Evolutionary conservation across 35 echinoderm and acorn worm species (phyloP).

Genomic region (Anneissia japonica): DNA sequence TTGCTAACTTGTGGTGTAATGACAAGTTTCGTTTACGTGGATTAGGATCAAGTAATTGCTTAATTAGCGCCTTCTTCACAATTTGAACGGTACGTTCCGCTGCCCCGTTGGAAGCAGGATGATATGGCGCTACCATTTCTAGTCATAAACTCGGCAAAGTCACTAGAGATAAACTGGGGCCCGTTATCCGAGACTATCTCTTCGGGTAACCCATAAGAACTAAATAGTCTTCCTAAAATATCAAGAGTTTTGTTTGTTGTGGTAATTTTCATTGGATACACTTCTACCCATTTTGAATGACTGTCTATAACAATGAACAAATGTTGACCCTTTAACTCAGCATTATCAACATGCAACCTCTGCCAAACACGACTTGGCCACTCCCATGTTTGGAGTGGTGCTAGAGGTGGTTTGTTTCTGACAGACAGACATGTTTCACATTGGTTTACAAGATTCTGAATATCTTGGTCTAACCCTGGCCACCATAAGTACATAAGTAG

Average conservation of each 20-base stretch:
- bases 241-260: slow-evolving; percentile 3
- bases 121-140: slow-evolving; percentile 38
- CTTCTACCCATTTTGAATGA: slow-evolving; percentile 33
- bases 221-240: slow-evolving; percentile 5
- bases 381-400: slow-evolving; percentile 12
- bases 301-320: slow-evolving; percentile 16
- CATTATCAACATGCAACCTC: slow-evolving; percentile 17
- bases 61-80: slow-evolving; percentile 10
- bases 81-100: slow-evolving; percentile 48
- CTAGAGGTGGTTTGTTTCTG: slow-evolving; percentile 5
- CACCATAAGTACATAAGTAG: slow-evolving; percentile 8
- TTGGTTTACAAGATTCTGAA: neutral
- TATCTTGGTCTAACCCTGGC: slow-evolving; percentile 13
- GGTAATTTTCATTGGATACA: neutral
- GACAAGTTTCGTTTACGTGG: neutral
- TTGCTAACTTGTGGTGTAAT: neutral
- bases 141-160: neutral
- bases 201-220: slow-evolving; percentile 1
- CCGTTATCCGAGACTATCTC: slow-evolving; percentile 34
- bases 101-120: slow-evolving; percentile 45
- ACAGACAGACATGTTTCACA: slow-evolving; percentile 25
- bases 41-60: neutral
- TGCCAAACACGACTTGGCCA: slow-evolving; percentile 20
- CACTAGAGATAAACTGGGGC: slow-evolving; percentile 16
- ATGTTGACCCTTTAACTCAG: slow-evolving; percentile 5